phyloP scores from a whole-genome alignment of 2,797 vertebrate species.

The Stomatorhinus walkeri region DNA sequence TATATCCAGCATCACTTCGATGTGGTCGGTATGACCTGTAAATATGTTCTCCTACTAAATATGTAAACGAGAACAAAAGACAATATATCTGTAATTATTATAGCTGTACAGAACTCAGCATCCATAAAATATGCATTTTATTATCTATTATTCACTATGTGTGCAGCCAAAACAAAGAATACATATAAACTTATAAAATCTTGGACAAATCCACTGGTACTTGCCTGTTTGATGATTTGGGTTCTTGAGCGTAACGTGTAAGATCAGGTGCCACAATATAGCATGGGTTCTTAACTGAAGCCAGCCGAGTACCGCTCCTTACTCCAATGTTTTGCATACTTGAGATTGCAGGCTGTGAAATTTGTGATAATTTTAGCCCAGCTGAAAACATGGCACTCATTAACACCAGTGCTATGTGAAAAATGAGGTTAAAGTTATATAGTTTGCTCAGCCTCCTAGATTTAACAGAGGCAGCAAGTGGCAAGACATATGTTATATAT shows the following conservation, averaged over 20 bases:
- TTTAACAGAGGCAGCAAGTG: background rate
- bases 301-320: background rate
- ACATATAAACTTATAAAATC: background rate
- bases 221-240: background rate
- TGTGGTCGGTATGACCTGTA: background rate
- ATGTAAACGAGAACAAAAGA: background rate
- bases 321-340: background rate
- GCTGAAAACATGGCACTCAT: background rate
- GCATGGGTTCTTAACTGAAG: background rate
- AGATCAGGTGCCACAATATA: background rate
- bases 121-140: background rate
- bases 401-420: background rate
- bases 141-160: background rate
- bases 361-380: constrained; percentile 7
- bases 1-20: background rate
- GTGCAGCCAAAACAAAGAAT: background rate
- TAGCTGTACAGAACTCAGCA: background rate
- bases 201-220: background rate
- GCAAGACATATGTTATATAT: background rate
- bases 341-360: background rate
- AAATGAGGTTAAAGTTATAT: background rate
- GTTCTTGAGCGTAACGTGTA: background rate
- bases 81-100: background rate
- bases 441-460: background rate
- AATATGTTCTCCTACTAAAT: background rate